These are phyloP conservation scores for Tetramorium alpestre DNA, from an alignment of 1,140 invertebrate species.

Conservation along the genomic window DNA sequence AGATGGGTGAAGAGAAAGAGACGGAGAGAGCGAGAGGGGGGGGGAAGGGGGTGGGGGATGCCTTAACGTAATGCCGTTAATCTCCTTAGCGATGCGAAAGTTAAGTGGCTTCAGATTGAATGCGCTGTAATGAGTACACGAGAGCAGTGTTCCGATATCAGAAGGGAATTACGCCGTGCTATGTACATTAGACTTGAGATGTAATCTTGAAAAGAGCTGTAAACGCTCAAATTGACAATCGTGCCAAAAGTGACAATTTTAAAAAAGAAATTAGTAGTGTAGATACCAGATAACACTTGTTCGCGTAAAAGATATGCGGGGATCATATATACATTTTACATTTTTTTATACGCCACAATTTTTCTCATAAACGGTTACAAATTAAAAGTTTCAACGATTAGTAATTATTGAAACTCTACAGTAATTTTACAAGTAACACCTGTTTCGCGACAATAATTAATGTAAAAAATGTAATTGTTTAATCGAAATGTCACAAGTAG, in stretches of 20 bases:
- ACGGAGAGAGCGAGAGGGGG: neutral
- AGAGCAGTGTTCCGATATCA: conserved; percentile 15
- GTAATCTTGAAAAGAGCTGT: neutral
- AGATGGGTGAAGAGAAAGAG: neutral
- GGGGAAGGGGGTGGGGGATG: neutral
- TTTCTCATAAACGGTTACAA: neutral
- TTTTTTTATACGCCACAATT: neutral
- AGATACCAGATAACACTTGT: neutral
- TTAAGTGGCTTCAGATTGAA: conserved; percentile 67
- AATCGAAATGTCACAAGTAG: neutral
- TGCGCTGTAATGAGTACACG: conserved; percentile 61
- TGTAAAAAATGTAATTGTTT: neutral
- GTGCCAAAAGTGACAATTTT: neutral
- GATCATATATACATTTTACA: neutral
- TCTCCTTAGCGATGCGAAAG: conserved; percentile 70
- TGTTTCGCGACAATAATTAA: neutral
- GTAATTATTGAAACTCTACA: neutral
- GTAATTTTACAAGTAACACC: neutral
- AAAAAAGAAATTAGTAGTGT: too few relatives aligned
- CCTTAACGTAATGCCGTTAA: conserved; percentile 60
- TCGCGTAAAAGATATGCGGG: neutral
- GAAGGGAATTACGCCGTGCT: neutral
- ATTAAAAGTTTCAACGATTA: neutral
- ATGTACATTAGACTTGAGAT: conserved; percentile 8
- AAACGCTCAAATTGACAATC: neutral